These are phyloP conservation scores for Prosopocoilus inquinatus DNA, from an alignment of 2,888 invertebrate genomes.

Conservation along the genomic window DNA sequence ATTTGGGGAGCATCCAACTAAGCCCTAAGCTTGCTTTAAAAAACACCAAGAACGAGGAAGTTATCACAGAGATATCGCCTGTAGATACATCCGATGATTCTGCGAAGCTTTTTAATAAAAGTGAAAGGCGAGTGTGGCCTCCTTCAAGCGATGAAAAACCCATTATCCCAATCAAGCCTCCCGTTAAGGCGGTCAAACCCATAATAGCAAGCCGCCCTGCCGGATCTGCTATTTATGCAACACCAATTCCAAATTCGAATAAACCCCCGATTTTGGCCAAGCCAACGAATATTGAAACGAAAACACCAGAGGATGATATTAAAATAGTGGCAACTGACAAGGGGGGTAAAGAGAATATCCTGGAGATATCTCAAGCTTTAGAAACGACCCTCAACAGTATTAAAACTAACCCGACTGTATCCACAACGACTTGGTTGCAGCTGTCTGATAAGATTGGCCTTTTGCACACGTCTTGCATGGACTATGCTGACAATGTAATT, in stretches of 20 bases:
- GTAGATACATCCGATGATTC: constrained; percentile 48
- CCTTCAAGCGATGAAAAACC: constrained; percentile 62
- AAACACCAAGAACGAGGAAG: constrained; percentile 49
- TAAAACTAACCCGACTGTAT: constrained; percentile 54
- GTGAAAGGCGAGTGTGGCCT: constrained; percentile 56
- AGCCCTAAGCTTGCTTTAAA: constrained; percentile 64
- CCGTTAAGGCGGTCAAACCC: constrained; percentile 62
- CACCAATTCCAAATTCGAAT: constrained; percentile 56
- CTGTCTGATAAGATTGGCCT: constrained; percentile 78
- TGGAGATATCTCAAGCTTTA: constrained; percentile 65
- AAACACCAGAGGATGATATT: constrained; percentile 46
- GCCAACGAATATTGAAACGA: constrained; percentile 47
- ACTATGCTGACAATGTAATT: constrained; percentile 76
- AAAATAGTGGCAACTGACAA: constrained; percentile 53
- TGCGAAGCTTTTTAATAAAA: constrained; percentile 39
- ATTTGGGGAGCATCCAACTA: constrained; percentile 56
- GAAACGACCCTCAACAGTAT: constrained; percentile 65
- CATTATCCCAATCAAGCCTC: constrained; percentile 67
- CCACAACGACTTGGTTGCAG: constrained; percentile 73
- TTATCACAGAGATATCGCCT: constrained; percentile 46
- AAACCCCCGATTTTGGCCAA: constrained; percentile 56
- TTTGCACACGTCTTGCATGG: constrained; percentile 78
- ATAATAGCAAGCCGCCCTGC: constrained; percentile 51
- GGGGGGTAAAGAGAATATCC: constrained; percentile 55
- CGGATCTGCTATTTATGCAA: constrained; percentile 73